Base-by-base conservation (phyloP, 2,113 vertebrate genomes). In the Antechinus flavipes region DNA sequence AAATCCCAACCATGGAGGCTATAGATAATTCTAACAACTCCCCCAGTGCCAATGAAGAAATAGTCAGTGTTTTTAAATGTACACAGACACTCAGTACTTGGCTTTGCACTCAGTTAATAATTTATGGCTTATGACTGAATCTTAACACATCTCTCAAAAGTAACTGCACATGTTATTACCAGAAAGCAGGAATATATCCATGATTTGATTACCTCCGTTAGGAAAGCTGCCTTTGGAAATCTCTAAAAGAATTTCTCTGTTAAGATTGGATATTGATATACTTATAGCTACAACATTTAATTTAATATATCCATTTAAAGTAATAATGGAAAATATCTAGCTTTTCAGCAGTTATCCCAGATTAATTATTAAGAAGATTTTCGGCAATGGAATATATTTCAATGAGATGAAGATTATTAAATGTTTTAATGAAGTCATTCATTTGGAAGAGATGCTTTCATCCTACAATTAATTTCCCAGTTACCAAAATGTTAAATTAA, bases 401-500 rank as follows among this genome's bases (percentile, higher is more conserved):
- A 94, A 5, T 91, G 93, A 92, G 91, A 90, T 95, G 55, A 35
- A 96, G 68, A 96, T 96, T 97, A 96, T 97, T 97, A 96, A 97
- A 96, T 94, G 52, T 91, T 97, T 95, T 94, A 97, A 96, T 95
- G 53, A 35, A 94, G 55, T 95, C 92, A 94, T 96, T 96, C 92
- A 92, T 96, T 97, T 97, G 92, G 94, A 97, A 97, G 89, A 96
- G 46, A 94, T 52, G 96, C n/a, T 97, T 97, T 96, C 84, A 96
- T 96, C 92, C 96, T 94, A 93, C 90, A 96, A 95, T 97, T 97
- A 95, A 96, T 96, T 97, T 97, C 96, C 55, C 30, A 89, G 90
- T 93, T 96, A 97, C 19, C 54, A 94, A 97, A 96, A 97, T 97
- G 89, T 93, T 97, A 97, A 97, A 94, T 96, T 97, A 96, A 96